Evolutionary conservation across 1,140 invertebrate species (phyloP).

Genomic region (Cotesia chilonis): DNA sequence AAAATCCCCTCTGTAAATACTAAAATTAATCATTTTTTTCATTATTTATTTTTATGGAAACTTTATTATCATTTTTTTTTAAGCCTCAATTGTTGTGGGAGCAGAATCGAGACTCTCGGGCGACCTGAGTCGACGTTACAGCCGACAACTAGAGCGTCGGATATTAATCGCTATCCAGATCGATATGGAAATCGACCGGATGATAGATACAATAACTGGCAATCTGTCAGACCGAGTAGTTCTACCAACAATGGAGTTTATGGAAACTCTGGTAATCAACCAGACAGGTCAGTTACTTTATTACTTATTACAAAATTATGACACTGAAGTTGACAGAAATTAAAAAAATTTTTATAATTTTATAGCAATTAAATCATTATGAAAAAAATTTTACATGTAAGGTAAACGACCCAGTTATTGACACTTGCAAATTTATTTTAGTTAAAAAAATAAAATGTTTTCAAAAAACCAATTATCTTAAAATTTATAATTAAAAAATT

Average conservation of each 20-base stretch:
- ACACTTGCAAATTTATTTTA: too few relatives aligned
- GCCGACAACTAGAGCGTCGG: conserved; percentile 34
- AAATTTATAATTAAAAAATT: too few relatives aligned
- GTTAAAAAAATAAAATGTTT: too few relatives aligned
- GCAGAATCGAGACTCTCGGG: conserved; percentile 40
- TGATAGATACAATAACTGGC: conserved; percentile 44
- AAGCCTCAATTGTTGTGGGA: conserved; percentile 50
- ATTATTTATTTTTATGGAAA: background rate
- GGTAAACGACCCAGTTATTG: too few relatives aligned
- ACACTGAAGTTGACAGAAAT: too few relatives aligned
- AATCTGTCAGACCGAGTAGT: conserved; percentile 30
- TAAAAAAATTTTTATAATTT: too few relatives aligned
- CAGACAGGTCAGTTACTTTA: conserved; percentile 29
- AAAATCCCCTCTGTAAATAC: conserved; percentile 42
- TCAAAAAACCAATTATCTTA: too few relatives aligned
- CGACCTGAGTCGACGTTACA: conserved; percentile 35
- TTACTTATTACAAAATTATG: background rate
- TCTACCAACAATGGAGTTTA: conserved; percentile 26
- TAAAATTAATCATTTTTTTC: conserved; percentile 2
- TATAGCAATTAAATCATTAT: too few relatives aligned
- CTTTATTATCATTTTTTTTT: conserved; percentile 27
- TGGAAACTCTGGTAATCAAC: conserved; percentile 37
- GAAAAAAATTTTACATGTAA: too few relatives aligned
- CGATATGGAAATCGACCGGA: conserved; percentile 44
- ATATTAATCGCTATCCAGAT: conserved; percentile 39